A percentile compares a stretch with the other conserved stretches of the same genome.
These are phyloP conservation scores for Unio delphinus DNA, from an alignment of 2,888 invertebrate species.

Conservation along the genomic window DNA sequence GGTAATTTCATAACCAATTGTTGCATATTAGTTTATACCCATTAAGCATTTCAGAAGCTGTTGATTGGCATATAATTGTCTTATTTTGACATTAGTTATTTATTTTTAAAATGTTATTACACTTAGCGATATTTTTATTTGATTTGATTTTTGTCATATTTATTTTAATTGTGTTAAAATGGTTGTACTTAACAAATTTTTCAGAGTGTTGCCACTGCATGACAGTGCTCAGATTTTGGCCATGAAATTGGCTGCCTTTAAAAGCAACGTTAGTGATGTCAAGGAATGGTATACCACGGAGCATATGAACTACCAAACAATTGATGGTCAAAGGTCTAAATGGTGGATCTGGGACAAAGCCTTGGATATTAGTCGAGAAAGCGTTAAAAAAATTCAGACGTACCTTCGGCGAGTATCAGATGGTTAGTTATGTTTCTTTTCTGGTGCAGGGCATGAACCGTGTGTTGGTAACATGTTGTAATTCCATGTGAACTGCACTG, in stretches of 20 bases:
- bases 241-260: slow-evolving; percentile 61
- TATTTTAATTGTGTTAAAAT: neutral
- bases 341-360: slow-evolving; percentile 70
- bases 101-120: too few species aligned
- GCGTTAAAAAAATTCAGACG: slow-evolving; percentile 67
- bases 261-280: slow-evolving; percentile 53
- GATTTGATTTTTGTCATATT: too few species aligned
- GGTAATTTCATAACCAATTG: too few species aligned
- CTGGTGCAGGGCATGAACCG: neutral
- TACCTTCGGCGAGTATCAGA: slow-evolving; percentile 65
- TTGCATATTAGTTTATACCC: too few species aligned
- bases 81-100: too few species aligned
- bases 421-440: slow-evolving; percentile 44
- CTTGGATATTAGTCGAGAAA: slow-evolving; percentile 56
- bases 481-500: neutral
- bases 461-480: neutral
- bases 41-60: too few species aligned
- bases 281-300: slow-evolving; percentile 65
- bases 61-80: too few species aligned
- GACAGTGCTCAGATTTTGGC: slow-evolving; percentile 70
- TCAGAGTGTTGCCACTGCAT: slow-evolving; percentile 61
- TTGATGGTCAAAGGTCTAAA: slow-evolving; percentile 65
- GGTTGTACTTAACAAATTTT: slow-evolving; percentile 1
- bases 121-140: too few species aligned
- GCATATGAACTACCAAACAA: slow-evolving; percentile 63